These are phyloP conservation scores for Hololepta plana DNA, from an alignment of 2,888 invertebrate genomes.

Conservation along the genomic window DNA sequence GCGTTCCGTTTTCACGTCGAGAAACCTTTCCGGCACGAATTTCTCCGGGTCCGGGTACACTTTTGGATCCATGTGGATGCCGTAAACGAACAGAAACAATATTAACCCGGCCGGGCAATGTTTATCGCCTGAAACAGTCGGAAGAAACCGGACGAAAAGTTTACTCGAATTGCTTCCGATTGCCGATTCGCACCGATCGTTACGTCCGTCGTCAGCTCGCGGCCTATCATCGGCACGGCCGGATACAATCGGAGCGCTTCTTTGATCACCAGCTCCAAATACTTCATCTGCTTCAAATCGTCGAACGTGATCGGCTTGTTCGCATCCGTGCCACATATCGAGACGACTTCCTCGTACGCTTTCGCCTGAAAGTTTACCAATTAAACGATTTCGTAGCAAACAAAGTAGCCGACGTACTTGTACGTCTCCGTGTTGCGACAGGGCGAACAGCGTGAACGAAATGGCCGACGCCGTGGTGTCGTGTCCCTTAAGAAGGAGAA, in stretches of 20 bases:
- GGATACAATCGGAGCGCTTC: constrained; percentile 17
- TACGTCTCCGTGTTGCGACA: constrained; percentile 11
- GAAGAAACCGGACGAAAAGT: too few relatives aligned
- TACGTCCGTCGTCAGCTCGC: constrained; percentile 12
- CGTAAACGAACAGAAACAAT: constrained; percentile 26
- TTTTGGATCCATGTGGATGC: constrained; percentile 31
- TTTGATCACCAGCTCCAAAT: constrained; percentile 18
- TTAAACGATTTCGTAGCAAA: too few relatives aligned
- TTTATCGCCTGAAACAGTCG: too few relatives aligned
- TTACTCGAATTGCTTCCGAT: too few relatives aligned
- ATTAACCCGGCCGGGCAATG: too few relatives aligned
- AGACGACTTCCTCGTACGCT: constrained; percentile 20
- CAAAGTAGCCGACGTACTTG: too few relatives aligned
- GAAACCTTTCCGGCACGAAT: constrained; percentile 33
- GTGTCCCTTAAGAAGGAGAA: constrained; percentile 14
- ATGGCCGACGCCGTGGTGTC: constrained; percentile 13
- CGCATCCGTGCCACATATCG: constrained; percentile 17
- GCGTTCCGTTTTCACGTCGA: constrained; percentile 16
- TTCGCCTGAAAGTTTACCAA: too few relatives aligned
- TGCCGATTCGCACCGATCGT: too few relatives aligned
- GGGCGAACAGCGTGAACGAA: constrained; percentile 10
- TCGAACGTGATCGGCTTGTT: constrained; percentile 13
- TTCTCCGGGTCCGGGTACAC: too few relatives aligned
- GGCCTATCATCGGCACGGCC: constrained; percentile 15
- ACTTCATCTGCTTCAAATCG: constrained; percentile 18